Evolutionary conservation across 2,888 invertebrate genomes (phyloP).

Genomic region (Noctua comes): DNA sequence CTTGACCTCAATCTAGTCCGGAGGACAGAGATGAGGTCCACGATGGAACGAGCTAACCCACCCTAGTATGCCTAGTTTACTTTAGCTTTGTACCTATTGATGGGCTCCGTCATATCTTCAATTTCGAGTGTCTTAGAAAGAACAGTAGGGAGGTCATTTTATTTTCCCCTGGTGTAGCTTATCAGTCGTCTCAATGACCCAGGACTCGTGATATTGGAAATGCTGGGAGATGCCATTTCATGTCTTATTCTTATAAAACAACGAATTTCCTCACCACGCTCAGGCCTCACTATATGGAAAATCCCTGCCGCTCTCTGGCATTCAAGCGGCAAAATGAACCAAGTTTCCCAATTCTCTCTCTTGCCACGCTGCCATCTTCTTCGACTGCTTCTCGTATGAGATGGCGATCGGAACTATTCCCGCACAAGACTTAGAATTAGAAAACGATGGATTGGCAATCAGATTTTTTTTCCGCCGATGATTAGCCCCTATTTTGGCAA

Average conservation of each 20-base stretch:
- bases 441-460: neutral
- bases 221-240: neutral
- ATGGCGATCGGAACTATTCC: neutral
- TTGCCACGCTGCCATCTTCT: neutral
- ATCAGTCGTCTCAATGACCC: neutral
- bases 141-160: neutral
- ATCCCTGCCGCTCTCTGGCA: neutral
- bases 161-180: neutral
- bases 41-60: no score
- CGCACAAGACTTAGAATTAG: neutral
- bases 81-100: no score
- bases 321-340: neutral
- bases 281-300: neutral
- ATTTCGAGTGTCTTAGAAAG: neutral
- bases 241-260: no score
- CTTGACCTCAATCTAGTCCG: no score
- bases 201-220: neutral
- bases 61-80: no score
- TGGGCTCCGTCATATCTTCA: neutral
- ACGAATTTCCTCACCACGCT: no score
- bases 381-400: neutral
- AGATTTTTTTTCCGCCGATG: neutral
- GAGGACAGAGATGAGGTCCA: no score
- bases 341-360: neutral
- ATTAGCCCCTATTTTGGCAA: neutral